A percentile compares a stretch with the other conserved stretches of the same genome.
Conservation (phyloP, 1,140 invertebrate species). For the Leptoteleia sp. region DNA sequence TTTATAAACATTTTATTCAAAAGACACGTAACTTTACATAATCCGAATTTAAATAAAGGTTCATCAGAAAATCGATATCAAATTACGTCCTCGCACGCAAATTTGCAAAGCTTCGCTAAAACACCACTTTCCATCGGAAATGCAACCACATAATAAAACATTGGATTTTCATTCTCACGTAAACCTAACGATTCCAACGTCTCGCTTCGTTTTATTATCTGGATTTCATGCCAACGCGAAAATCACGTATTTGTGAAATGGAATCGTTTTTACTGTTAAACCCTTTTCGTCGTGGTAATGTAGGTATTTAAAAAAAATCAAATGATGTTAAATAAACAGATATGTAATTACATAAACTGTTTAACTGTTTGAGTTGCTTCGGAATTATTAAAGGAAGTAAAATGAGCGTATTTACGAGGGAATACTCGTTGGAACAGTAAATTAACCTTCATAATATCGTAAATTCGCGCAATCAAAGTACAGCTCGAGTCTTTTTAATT, state of each 20-base stretch:
- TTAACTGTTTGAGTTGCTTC: background rate
- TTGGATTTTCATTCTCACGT: too few relatives aligned
- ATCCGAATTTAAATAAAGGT: too few relatives aligned
- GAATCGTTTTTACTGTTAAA: background rate
- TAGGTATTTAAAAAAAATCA: too few relatives aligned
- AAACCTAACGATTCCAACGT: too few relatives aligned
- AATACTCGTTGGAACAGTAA: conserved; percentile 17
- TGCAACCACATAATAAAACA: too few relatives aligned
- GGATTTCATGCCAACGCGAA: too few relatives aligned
- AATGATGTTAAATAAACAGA: conserved; percentile 6
- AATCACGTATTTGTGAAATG: background rate
- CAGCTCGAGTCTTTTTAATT: background rate
- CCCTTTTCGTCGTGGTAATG: background rate
- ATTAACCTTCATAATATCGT: conserved; percentile 13
- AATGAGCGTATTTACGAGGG: conserved; percentile 17
- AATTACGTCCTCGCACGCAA: background rate
- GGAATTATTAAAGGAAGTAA: conserved; percentile 6
- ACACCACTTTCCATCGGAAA: too few relatives aligned
- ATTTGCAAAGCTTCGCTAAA: too few relatives aligned
- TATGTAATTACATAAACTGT: conserved; percentile 7
- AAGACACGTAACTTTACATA: too few relatives aligned
- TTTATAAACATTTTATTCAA: too few relatives aligned
- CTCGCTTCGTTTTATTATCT: too few relatives aligned
- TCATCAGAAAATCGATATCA: conserved; percentile 1
- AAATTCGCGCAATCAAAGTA: conserved; percentile 5